A percentile compares a stretch with the other conserved stretches of the same genome.
phyloP scores from a whole-genome alignment of 2,113 vertebrate genomes.

The Trichechus manatus region DNA sequence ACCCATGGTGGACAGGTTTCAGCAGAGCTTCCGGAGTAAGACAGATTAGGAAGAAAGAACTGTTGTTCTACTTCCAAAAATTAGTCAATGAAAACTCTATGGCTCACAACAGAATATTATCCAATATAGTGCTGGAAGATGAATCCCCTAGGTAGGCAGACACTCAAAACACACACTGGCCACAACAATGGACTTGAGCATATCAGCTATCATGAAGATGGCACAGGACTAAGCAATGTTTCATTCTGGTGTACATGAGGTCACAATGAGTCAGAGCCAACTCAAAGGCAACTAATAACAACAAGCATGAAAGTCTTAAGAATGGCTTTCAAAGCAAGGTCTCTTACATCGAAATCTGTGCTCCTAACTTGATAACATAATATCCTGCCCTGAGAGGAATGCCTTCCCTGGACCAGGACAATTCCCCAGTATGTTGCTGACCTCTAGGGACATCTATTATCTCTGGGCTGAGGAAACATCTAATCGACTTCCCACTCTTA shows the following conservation, averaged over 20 bases:
- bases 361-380: not conserved
- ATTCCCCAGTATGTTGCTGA: not conserved
- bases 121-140: not conserved
- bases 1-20: not conserved
- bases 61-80: not conserved
- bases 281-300: not conserved
- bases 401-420: not conserved
- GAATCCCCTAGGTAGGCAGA: not conserved
- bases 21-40: not conserved
- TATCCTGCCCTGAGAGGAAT: not conserved
- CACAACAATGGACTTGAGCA: not conserved
- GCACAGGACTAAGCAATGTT: not conserved
- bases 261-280: not conserved
- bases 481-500: slow-evolving; percentile 19
- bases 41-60: not conserved
- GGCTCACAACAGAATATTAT: not conserved
- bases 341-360: not conserved
- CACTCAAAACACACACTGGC: not conserved
- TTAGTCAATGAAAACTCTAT: not conserved
- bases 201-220: not conserved
- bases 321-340: slow-evolving; percentile 1
- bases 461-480: slow-evolving; percentile 2
- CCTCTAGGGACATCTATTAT: not conserved
- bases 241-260: not conserved
- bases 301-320: not conserved